Evolutionary conservation across 2,888 invertebrate species (phyloP), one percentile per base, ranked within the genome.

Genomic region (Vesta saturnalis): DNA sequence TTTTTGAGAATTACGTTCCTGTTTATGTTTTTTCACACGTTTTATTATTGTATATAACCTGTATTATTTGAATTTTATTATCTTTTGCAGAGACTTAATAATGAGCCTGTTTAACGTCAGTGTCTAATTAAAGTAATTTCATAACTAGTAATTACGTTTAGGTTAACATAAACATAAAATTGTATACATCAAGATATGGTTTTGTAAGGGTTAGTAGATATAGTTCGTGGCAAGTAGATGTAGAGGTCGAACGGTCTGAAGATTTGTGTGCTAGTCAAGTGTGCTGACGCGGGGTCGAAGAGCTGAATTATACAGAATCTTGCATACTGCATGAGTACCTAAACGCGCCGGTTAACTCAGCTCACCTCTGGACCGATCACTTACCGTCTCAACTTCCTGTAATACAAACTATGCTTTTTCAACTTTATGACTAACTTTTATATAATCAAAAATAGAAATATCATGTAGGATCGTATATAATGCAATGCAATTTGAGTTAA

Each of bases 261-360:
- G 82, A 83, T 82, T 82, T 83, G 83, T 83, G 82, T 82, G 82
- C 81, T 82, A 83, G 82, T 83, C 83, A 83, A 82, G 81, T 82
- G 82, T 80, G 82, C 81, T 82, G 82, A 83, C 82, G 80, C 78
- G 80, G 78, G 81, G 80, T 80, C 82, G 82, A 80, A 77, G 75
- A 75, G 72, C 74, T 83, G 81, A 83, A 83, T 83, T 82, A 83
- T 83, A 81, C 80, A 83, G 77, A 73, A 74, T 73, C 77, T 79
- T 84, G 81, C 82, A 84, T 83, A 81, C 79, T 83, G 80, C 78
- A 84, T 83, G 84, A 83, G 80, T 76, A 75, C 77, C 82, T 83
- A 82, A 83, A 82, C 81, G 80, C 78, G 78, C 76, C 79, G 77
- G 78, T 78, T 79, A 78, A 79, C 78, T 78, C 75, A 72, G 72